Base-by-base conservation (phyloP, 2,888 invertebrate genomes). In the Empis livida region DNA sequence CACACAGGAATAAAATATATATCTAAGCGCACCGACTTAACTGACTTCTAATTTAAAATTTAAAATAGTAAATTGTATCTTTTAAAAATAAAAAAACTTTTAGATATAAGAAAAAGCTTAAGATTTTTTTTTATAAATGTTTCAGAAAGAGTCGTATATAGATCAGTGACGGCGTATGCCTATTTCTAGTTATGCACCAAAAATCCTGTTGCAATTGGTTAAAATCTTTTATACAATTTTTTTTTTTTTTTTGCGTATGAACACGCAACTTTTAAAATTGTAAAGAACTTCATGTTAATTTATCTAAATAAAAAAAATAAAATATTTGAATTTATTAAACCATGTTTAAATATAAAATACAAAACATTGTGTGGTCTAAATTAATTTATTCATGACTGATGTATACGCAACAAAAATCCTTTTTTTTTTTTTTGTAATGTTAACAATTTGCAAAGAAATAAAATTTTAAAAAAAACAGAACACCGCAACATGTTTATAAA, bases 271-370 rank as follows among this genome's bases (percentile, higher is more conserved):
- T 15, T n/a, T n/a, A n/a, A n/a, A n/a, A n/a, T n/a, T n/a, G n/a
- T n/a, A 14, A 42, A 41, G 41, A 41, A 41, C n/a, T 61, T 61
- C 61, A 64, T 63, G 64, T 67, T 68, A 68, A 68, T 68, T 68
- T 68, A 67, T 67, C 64, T 67, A 68, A 67, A 68, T n/a, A n/a
- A 27, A 27, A 4, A 8, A 27, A 27, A 27, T 9, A 27, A 27
- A 27, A 27, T 8, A 27, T 6, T 67, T 68, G 67, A 67, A 67
- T 67, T 67, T 16, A 67, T 67, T 67, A 68, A 67, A 67, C 64
- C 65, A 67, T 67, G 67, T 67, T 65, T 55, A 57, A 35, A 35
- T 13, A n/a, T n/a, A 32, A 13, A 5, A 13, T 35, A n/a, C n/a
- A 23, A 41, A 27, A 63, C 67, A 65, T 63, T 65, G 68, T 67